phyloP scores from a whole-genome alignment of 2,888 invertebrate genomes.

The Cephus spinipes region DNA sequence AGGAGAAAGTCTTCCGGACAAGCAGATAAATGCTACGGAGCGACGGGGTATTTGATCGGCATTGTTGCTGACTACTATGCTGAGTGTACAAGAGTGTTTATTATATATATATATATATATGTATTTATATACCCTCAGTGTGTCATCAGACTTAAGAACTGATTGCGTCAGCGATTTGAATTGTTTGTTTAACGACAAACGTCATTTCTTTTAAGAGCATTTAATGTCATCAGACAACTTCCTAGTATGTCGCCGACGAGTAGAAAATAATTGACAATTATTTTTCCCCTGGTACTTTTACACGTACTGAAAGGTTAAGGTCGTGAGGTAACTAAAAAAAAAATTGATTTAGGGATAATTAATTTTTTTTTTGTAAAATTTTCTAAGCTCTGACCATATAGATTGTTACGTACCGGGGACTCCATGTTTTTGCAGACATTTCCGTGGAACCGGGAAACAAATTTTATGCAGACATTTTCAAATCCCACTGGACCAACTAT shows the following conservation, averaged over 20 bases:
- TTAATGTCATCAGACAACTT: not conserved
- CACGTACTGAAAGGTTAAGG: not conserved
- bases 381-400: not conserved
- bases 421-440: not conserved
- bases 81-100: not conserved
- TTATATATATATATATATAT: not conserved
- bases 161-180: not conserved
- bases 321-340: conserved; percentile 4
- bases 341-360: not conserved
- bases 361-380: not conserved
- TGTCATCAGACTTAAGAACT: not conserved
- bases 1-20: not conserved
- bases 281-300: not conserved
- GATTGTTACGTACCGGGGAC: not conserved
- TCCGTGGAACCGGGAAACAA: not conserved
- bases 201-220: not conserved
- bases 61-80: not conserved
- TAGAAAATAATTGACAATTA: not conserved
- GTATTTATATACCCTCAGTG: not conserved
- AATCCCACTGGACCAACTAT: not conserved
- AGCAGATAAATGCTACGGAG: not conserved
- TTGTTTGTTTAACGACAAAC: not conserved
- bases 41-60: not conserved
- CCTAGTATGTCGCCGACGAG: not conserved
- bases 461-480: not conserved